phyloP scores from a whole-genome alignment of 2,113 vertebrate species.

The Gobiocypris rarus region DNA sequence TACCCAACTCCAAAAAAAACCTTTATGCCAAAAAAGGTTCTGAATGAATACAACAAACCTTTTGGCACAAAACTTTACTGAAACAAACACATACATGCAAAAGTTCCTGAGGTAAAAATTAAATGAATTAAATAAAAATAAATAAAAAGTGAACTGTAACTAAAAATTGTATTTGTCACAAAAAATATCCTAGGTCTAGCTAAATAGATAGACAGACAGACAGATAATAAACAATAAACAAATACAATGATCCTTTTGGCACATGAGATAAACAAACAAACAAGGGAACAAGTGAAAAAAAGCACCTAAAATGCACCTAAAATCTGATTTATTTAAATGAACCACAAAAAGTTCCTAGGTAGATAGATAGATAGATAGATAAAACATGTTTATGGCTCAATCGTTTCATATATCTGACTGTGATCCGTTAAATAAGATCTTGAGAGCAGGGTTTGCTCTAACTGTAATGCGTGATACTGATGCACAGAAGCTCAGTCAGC shows the following conservation, averaged over 20 bases:
- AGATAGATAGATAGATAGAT: not conserved
- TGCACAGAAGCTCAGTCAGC: conserved; percentile 31
- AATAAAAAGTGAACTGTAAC: not conserved
- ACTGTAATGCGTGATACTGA: not conserved
- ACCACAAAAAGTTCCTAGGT: too few species aligned
- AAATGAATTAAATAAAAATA: not conserved
- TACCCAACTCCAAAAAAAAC: not conserved
- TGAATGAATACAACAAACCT: not conserved
- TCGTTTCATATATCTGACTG: not conserved
- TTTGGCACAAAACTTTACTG: not conserved
- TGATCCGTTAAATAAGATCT: not conserved
- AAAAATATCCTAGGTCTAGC: too few species aligned
- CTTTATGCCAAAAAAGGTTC: not conserved
- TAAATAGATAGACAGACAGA: too few species aligned
- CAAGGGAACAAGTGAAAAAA: too few species aligned
- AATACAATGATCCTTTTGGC: too few species aligned
- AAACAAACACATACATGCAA: not conserved
- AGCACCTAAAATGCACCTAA: too few species aligned
- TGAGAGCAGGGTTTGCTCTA: not conserved
- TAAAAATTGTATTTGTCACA: not conserved
- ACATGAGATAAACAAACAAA: too few species aligned
- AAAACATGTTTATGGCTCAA: not conserved
- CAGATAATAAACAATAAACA: too few species aligned
- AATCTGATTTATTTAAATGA: too few species aligned
- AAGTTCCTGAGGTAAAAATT: not conserved